phyloP scores from a whole-genome alignment of 2,113 vertebrate genomes.

The Lates calcarifer region DNA sequence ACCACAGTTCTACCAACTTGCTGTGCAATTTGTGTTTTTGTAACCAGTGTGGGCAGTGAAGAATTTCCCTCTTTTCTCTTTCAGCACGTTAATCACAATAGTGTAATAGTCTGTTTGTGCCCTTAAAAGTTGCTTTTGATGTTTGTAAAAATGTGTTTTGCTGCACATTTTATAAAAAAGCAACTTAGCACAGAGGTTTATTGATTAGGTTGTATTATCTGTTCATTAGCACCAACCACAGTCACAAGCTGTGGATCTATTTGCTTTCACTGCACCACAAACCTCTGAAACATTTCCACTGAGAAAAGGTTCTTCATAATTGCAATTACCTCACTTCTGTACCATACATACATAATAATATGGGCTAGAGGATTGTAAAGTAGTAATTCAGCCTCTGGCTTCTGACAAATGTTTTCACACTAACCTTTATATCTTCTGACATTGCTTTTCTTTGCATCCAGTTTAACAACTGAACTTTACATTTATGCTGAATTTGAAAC shows the following conservation, averaged over 20 bases:
- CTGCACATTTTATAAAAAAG: not conserved
- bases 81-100: not conserved
- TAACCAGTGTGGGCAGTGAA: too few species aligned
- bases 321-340: too few species aligned
- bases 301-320: not conserved
- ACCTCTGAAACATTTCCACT: not conserved
- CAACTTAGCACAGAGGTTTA: not conserved
- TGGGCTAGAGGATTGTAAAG: not conserved
- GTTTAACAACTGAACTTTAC: too few species aligned
- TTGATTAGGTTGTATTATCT: slow-evolving; percentile 7
- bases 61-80: not conserved
- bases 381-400: not conserved
- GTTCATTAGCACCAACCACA: slow-evolving; percentile 5
- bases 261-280: not conserved
- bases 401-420: not conserved
- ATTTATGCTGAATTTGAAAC: too few species aligned
- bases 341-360: not conserved
- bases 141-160: not conserved
- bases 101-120: not conserved
- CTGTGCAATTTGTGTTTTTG: too few species aligned
- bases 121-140: not conserved
- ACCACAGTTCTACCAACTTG: too few species aligned
- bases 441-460: not conserved
- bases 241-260: not conserved
- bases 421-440: not conserved